Evolutionary conservation across 2,113 vertebrate genomes (phyloP), one percentile per base, ranked within the genome.

Genomic region (Myiopsitta monachus): DNA sequence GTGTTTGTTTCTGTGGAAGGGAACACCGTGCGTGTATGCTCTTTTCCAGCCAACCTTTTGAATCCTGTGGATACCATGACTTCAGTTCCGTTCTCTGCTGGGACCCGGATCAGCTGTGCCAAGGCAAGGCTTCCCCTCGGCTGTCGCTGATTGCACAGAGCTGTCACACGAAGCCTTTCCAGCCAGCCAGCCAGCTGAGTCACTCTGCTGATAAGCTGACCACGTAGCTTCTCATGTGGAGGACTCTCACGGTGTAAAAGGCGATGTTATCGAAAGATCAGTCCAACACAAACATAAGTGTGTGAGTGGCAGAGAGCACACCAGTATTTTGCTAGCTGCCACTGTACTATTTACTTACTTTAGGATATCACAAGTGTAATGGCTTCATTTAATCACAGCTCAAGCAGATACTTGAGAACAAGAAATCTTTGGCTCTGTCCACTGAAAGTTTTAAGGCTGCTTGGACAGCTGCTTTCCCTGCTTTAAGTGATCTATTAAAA

Each of bases 21-120:
- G 61, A 87, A 74, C 43, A 6, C 39, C 0, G 0, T 43, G 75
- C 0, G 0, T 0, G 2, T 4, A 51, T 6, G 0, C 41, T 62
- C 47, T 38, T 63, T 52, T 84, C 62, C 1, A 1, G 87, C 67
- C 74, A 90, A 27, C 22, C 22, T 73, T 51, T 17, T 4, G 33
- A 31, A 46, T 93, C 69, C 66, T 10, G 46, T 1, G 4, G 69
- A 86, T 73, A 44, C 61, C n/a, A 8, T 63, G 77, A 87, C 84
- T 86, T 92, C 69, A 73, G 86, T 69, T 93, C 69, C 3, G 0
- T 30, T 81, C 79, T 87, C 88, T 89, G 43, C 76, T 14, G 31
- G 88, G 73, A 88, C 6, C 22, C 43, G 62, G 80, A 41, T 61
- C 79, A 93, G 55, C 76, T 76, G 62, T 49, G 47, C 69, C 5